Base-by-base conservation (phyloP, 2,113 vertebrate genomes). In the Noctilio leporinus region DNA sequence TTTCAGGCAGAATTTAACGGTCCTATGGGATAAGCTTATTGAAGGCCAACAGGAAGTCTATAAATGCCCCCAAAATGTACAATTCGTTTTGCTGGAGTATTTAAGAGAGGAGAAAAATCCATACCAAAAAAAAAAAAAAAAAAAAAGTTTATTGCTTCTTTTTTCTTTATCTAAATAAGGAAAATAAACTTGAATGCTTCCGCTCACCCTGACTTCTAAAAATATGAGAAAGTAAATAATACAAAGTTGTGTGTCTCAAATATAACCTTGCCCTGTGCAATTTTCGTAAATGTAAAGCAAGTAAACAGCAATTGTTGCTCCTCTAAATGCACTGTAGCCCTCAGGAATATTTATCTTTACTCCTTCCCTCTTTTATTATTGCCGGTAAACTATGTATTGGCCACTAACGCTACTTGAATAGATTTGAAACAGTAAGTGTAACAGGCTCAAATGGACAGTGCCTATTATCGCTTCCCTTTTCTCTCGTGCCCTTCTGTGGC, bases 401-500 rank as follows among this genome's bases (percentile, higher is more conserved):
- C 90, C 96, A 83, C 95, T 49, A 92, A 84, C 95, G 89, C 65
- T 43, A 83, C 72, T 55, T 57, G 91, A 88, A 81, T 57, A 94
- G 96, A 89, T 96, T 93, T 80, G 93, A 95, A 94, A 94, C 92
- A 96, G 93, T 87, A 33, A 95, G 96, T 85, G 87, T 92, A 96
- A 96, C 94, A 55, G 96, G 96, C 94, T 93, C 87, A 91, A 88
- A 96, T 95, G 96, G 94, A 95, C 96, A 82, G 93, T 53, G 95
- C 96, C 95, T 95, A 91, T 96, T 96, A 97, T 91, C 97, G 83
- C 92, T 94, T 95, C 67, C 59, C 86, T 96, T 94, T 94, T 95
- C 87, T 90, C 94, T 88, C 85, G 77, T 96, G 97, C 96, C 97
- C 97, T 97, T 93, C 84, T 57, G 76, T 89, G 97, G 97, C 97